These are phyloP conservation scores for Poeciliopsis retropinna DNA, from an alignment of 2,113 vertebrate species.

Conservation along the genomic window DNA sequence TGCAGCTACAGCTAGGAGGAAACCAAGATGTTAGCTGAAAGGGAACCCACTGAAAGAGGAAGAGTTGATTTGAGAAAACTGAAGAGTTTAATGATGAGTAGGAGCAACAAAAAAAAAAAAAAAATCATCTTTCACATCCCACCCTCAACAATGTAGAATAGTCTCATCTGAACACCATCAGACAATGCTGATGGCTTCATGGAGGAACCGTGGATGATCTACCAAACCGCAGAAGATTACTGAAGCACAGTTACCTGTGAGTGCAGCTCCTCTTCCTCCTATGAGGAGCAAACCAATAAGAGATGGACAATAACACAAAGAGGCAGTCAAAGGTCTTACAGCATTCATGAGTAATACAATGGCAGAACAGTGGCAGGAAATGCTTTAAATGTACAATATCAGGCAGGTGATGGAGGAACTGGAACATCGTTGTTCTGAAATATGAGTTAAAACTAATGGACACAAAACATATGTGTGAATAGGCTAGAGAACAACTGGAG, in stretches of 20 bases:
- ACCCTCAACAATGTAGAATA: constrained; percentile 16
- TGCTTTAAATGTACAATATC: neutral
- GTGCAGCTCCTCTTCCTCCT: constrained; percentile 81
- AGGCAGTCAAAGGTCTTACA: constrained; percentile 37
- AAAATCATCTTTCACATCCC: neutral
- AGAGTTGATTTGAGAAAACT: constrained; percentile 11
- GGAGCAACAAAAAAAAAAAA: constrained; percentile 14
- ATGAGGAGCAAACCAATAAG: constrained; percentile 59
- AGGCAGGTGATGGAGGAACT: neutral
- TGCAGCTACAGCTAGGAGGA: constrained; percentile 64
- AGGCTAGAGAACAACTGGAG: too few species aligned
- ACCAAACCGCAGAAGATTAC: constrained; percentile 25
- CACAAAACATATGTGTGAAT: too few species aligned
- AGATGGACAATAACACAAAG: constrained; percentile 56
- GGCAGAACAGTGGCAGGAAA: neutral
- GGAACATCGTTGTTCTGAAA: neutral
- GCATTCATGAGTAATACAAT: constrained; percentile 5
- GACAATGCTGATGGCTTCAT: constrained; percentile 44
- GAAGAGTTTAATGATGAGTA: neutral
- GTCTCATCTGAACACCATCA: constrained; percentile 42
- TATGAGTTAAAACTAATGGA: neutral
- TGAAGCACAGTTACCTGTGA: constrained; percentile 78
- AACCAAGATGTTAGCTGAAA: constrained; percentile 62
- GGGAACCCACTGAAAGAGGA: constrained; percentile 3
- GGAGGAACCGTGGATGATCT: constrained; percentile 14